Evolutionary conservation across 2,113 vertebrate genomes (phyloP).

Genomic region (Motacilla alba): DNA sequence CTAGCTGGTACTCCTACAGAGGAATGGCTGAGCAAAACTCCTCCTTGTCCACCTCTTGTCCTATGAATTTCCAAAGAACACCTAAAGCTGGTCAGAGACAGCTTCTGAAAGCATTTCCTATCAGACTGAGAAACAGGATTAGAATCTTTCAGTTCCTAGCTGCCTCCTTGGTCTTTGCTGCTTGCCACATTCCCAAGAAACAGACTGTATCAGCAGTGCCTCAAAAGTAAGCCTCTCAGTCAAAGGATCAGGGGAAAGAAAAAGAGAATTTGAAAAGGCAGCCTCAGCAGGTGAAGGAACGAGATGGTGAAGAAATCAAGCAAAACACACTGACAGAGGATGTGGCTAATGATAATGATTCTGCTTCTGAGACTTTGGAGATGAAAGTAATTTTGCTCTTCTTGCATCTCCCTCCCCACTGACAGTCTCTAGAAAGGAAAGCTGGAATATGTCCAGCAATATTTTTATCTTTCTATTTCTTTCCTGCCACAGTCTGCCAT

Average conservation of each 20-base stretch:
- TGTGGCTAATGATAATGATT: neutral
- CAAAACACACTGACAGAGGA: neutral
- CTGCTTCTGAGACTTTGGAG: neutral
- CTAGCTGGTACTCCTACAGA: neutral
- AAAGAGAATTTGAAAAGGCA: neutral
- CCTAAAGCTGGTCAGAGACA: neutral
- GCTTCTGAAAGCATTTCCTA: neutral
- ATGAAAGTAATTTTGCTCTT: neutral
- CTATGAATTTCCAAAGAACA: neutral
- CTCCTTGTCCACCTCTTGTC: neutral
- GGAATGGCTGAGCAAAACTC: neutral
- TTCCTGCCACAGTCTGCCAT: neutral
- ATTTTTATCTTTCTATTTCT: neutral
- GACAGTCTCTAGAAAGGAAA: neutral
- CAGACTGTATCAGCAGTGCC: neutral
- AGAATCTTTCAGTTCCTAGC: neutral
- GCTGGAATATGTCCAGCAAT: neutral
- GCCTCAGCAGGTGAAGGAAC: neutral
- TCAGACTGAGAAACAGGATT: neutral
- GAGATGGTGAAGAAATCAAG: neutral
- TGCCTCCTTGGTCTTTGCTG: neutral
- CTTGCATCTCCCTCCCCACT: neutral
- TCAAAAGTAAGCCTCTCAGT: neutral
- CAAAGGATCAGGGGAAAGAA: neutral
- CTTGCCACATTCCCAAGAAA: neutral